These are phyloP conservation scores for Cassiopea xamachana DNA, from an alignment of 30 jellyfish, hydroid and myxozoan species.

Conservation along the genomic window DNA sequence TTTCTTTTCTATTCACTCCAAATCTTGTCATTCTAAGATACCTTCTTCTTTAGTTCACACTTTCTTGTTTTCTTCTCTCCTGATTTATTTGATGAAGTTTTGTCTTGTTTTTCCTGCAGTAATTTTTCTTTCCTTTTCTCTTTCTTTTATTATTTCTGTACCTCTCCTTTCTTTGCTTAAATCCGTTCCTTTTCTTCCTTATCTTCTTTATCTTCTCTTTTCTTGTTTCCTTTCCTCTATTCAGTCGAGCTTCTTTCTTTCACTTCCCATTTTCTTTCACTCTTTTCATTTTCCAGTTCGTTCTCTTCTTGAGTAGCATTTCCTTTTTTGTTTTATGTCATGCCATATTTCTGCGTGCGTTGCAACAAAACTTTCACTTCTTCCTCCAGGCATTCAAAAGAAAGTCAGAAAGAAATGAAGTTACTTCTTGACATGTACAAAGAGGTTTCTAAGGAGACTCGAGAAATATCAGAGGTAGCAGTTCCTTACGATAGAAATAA, in stretches of 20 bases:
- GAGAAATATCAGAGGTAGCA: slow-evolving; percentile 90
- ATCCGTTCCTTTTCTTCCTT: neutral
- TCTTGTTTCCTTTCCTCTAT: neutral
- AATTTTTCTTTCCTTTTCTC: neutral
- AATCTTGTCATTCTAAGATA: no score
- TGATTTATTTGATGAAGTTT: neutral
- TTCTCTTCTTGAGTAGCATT: neutral
- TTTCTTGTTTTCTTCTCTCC: neutral
- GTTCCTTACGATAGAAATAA: no score
- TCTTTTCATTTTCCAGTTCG: neutral
- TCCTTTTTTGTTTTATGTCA: neutral
- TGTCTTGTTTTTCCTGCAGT: neutral
- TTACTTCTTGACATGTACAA: slow-evolving; percentile 90
- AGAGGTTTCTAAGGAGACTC: slow-evolving; percentile 89
- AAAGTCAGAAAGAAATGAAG: slow-evolving; percentile 92
- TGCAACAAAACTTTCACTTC: neutral
- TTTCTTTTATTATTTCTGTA: neutral
- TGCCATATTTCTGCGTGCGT: neutral
- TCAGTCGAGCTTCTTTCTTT: neutral
- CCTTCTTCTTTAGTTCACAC: neutral
- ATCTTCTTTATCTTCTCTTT: neutral
- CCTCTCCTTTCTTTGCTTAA: neutral
- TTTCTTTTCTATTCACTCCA: no score
- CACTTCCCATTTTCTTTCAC: neutral
- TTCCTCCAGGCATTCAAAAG: slow-evolving; percentile 79